Percentiles rank a stretch among this genome's conserved stretches.
Conservation (phyloP, 2,888 invertebrate species). For the Aspidiotus rigidus region DNA sequence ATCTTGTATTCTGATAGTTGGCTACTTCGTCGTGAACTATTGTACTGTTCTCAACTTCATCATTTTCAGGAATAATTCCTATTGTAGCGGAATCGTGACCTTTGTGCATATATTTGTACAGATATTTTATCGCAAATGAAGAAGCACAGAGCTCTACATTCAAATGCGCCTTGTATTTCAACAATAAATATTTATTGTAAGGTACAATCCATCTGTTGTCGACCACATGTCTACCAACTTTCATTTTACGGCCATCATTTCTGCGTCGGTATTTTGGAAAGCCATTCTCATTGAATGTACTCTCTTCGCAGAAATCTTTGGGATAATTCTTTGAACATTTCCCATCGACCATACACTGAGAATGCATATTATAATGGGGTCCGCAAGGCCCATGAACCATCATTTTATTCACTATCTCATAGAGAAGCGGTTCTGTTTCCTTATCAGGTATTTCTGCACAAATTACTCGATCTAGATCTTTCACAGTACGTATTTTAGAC, state of each 20-base stretch:
- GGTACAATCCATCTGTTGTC: constrained; percentile 4
- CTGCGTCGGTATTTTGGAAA: neutral
- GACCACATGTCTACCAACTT: neutral
- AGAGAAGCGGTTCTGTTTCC: constrained; percentile 37
- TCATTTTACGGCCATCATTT: neutral
- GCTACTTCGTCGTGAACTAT: neutral
- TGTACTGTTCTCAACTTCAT: neutral
- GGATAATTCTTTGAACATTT: constrained; percentile 33
- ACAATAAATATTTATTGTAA: neutral
- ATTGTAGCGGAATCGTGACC: neutral
- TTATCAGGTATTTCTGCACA: constrained; percentile 40
- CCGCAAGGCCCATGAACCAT: constrained; percentile 35
- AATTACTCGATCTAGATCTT: neutral
- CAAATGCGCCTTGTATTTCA: neutral
- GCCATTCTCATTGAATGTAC: neutral
- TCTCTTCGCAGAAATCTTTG: neutral
- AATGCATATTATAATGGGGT: neutral
- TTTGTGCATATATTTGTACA: neutral
- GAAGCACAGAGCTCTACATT: neutral
- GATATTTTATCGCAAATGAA: neutral
- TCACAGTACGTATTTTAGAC: neutral
- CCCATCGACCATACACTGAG: constrained; percentile 22
- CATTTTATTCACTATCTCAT: constrained; percentile 30
- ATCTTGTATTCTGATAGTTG: neutral
- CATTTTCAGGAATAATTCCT: neutral